Percentiles rank a stretch among this genome's conserved stretches.
Conservation (phyloP, 2,888 invertebrate species). For the Mesochorus sp. region DNA sequence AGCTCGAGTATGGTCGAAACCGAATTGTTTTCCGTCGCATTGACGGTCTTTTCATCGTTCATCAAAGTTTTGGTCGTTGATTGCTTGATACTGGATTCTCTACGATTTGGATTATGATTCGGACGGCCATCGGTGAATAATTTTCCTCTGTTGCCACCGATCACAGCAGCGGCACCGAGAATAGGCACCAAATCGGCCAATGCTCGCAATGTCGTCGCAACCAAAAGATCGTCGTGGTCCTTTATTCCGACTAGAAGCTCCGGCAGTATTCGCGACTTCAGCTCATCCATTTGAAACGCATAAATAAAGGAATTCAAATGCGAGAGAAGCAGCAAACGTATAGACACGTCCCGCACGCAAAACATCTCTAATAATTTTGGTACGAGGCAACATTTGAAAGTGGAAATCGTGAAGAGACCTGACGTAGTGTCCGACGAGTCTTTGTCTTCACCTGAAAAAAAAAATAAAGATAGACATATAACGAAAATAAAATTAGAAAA, state of each 20-base stretch:
- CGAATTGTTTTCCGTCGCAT: constrained; percentile 20
- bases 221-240: constrained; percentile 92
- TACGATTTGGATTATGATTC: constrained; percentile 79
- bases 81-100: constrained; percentile 67
- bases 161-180: constrained; percentile 92
- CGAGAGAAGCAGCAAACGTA: constrained; percentile 89
- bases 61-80: constrained; percentile 16
- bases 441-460: constrained; percentile 52
- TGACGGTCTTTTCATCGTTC: constrained; percentile 26
- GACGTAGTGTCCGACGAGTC: constrained; percentile 43
- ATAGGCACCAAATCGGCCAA: constrained; percentile 93
- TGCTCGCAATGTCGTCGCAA: constrained; percentile 90
- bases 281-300: constrained; percentile 89
- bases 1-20: constrained; percentile 80
- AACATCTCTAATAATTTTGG: constrained; percentile 92
- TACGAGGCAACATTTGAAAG: constrained; percentile 89
- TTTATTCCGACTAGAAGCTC: constrained; percentile 94
- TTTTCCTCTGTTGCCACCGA: constrained; percentile 90
- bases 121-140: constrained; percentile 94
- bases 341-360: constrained; percentile 92
- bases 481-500: neutral
- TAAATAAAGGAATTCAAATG: constrained; percentile 90
- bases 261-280: constrained; percentile 91
- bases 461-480: constrained; percentile 2
- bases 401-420: constrained; percentile 87